These are phyloP conservation scores for Eupithecia subumbrata DNA, from an alignment of 2,888 invertebrate genomes.

Conservation along the genomic window DNA sequence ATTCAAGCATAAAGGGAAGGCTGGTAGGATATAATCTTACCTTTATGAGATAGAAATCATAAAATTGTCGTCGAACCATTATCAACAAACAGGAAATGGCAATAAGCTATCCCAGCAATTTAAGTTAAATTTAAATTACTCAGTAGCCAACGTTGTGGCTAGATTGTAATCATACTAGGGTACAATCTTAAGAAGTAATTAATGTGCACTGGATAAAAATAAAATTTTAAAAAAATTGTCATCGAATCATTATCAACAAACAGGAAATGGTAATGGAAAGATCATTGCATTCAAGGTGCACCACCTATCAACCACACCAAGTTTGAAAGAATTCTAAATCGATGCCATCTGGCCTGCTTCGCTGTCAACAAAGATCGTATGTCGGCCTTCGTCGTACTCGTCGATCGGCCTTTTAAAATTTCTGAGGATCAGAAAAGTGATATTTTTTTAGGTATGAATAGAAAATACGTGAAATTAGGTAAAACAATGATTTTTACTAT, in stretches of 20 bases:
- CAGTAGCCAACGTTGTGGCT: no score
- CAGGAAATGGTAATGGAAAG: neutral
- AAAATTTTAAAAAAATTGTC: no score
- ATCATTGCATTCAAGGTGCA: neutral
- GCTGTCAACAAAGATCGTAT: neutral
- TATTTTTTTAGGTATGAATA: no score
- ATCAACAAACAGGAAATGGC: neutral
- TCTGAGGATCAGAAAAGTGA: neutral
- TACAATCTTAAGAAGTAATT: no score
- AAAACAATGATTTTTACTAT: neutral
- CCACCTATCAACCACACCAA: neutral
- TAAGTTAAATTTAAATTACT: no score
- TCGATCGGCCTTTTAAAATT: neutral
- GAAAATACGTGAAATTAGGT: neutral
- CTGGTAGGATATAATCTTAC: neutral
- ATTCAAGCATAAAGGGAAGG: neutral
- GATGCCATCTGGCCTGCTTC: neutral
- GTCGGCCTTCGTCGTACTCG: no score
- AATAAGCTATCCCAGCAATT: no score
- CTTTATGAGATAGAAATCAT: neutral
- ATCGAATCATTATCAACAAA: neutral
- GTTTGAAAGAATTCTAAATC: neutral
- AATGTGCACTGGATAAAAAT: no score
- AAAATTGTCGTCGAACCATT: neutral
- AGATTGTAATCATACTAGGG: no score